Base-by-base conservation (phyloP, 2,797 vertebrate genomes). In the Epinephelus malabaricus region DNA sequence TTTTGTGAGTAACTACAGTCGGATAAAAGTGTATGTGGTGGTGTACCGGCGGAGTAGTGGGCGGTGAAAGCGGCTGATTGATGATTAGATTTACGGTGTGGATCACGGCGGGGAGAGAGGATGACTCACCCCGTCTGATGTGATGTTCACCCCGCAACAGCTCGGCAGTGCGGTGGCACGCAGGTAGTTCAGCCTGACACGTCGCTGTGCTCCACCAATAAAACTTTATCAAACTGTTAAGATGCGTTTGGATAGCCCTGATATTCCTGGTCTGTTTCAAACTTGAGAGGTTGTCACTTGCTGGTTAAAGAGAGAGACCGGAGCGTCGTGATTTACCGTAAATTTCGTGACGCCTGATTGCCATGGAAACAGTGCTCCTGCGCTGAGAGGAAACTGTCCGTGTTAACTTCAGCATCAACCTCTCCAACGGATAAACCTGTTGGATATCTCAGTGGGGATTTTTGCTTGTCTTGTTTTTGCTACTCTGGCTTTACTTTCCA, bases 321-420 rank as follows among this genome's bases (percentile, higher is more conserved):
- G 56, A 50, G 89, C 83, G 87, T 93, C 93, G 92, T 95, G 93
- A 94, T 96, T 93, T 95, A 89, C 85, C 83, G 88, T 92, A 90
- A 85, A 94, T 90, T 85, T 90, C 88, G 92, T 96, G 94, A 95
- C 94, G 94, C 92, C 87, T 90, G 88, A 94, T 96, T 94, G 87
- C 93, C 95, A 96, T 95, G 95, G 96, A 95, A 96, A 96, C 94
- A 88, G 96, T 69, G 90, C 92, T 94, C 71, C 88, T 85, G 86
- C 5, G 79, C 84, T 88, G 91, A 92, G 90, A 81, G 92, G 91
- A 89, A 92, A 89, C 86, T 93, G 93, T 84, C 85, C 79, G 85
- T 53, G 72, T 70, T 88, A 92, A 92, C 85, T 94, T 92, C 77
- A 81, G 59, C 89, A 76, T 86, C 90, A 88, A 83, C 84, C 75